A percentile compares a stretch with the other conserved stretches of the same genome.
phyloP scores from a whole-genome alignment of 2,113 vertebrate genomes.

The Engraulis encrasicolus region DNA sequence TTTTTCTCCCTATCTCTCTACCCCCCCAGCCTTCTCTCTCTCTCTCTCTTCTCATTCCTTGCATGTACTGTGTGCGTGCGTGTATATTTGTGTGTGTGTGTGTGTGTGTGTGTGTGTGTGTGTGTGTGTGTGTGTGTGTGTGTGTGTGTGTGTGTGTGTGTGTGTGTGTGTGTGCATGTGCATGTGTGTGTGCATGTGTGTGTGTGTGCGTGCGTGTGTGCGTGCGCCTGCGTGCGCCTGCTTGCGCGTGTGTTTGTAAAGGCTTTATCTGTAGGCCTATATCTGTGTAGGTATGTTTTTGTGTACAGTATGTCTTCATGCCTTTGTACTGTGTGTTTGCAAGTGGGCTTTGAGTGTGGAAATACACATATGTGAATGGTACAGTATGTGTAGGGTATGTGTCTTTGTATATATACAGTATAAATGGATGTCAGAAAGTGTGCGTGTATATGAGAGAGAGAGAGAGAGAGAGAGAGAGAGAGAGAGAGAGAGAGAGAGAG shows the following conservation, averaged over 20 bases:
- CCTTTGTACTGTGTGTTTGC: too few relatives aligned
- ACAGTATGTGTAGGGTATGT: not conserved
- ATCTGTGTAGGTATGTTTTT: too few relatives aligned
- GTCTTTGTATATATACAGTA: not conserved
- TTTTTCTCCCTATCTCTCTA: too few relatives aligned
- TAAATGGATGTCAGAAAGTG: too few relatives aligned
- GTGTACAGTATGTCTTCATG: too few relatives aligned
- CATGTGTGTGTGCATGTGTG: not conserved
- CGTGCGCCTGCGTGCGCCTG: too few relatives aligned
- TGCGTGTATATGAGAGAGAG: conserved; percentile 25
- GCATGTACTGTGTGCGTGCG: conserved; percentile 22
- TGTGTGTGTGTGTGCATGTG: not conserved
- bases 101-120: not conserved
- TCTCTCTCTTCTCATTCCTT: too few relatives aligned
- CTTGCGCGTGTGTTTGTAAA: too few relatives aligned
- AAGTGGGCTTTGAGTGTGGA: conserved; percentile 11
- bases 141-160: not conserved
- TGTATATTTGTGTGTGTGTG: not conserved
- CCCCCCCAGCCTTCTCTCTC: too few relatives aligned
- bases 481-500: too few relatives aligned
- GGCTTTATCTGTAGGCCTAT: too few relatives aligned
- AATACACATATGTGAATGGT: not conserved
- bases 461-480: too few relatives aligned
- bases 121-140: not conserved
- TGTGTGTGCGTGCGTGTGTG: conserved; percentile 27